phyloP scores from a whole-genome alignment of 1,140 invertebrate species.

The Phenacoccus solenopsis region DNA sequence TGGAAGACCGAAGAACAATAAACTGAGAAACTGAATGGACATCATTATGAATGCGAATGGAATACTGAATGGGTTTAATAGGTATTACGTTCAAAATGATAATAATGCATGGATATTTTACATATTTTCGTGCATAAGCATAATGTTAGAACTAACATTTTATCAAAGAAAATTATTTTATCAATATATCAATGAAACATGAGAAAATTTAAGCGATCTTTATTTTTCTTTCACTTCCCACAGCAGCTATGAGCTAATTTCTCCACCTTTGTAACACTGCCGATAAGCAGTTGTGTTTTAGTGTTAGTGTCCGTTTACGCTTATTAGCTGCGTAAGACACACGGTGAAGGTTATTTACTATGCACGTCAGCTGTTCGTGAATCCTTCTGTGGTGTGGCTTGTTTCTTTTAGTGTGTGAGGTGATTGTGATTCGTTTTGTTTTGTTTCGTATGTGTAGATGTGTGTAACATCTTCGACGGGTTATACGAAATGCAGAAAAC shows the following conservation, averaged over 20 bases:
- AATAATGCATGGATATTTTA: too few species aligned
- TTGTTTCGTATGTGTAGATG: not conserved
- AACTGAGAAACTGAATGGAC: too few species aligned
- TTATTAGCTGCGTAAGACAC: not conserved
- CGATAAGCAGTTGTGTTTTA: not conserved
- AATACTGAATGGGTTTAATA: too few species aligned
- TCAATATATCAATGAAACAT: too few species aligned
- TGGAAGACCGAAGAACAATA: too few species aligned
- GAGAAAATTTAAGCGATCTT: not conserved
- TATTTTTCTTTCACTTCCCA: not conserved
- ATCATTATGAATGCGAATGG: too few species aligned
- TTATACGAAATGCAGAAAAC: not conserved
- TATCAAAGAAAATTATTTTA: not conserved
- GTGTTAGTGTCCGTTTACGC: not conserved
- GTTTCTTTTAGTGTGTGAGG: not conserved
- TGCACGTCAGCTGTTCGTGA: not conserved
- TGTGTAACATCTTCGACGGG: not conserved
- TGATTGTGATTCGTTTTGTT: not conserved
- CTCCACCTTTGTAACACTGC: not conserved
- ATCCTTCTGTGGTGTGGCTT: slow-evolving; percentile 1
- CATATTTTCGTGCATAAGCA: too few species aligned
- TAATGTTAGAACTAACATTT: too few species aligned
- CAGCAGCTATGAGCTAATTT: not conserved
- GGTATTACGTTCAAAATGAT: too few species aligned
- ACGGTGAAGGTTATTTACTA: not conserved